Conservation (phyloP, 53 echinoderm and acorn worm genomes). For the Arbacia lixula region DNA sequence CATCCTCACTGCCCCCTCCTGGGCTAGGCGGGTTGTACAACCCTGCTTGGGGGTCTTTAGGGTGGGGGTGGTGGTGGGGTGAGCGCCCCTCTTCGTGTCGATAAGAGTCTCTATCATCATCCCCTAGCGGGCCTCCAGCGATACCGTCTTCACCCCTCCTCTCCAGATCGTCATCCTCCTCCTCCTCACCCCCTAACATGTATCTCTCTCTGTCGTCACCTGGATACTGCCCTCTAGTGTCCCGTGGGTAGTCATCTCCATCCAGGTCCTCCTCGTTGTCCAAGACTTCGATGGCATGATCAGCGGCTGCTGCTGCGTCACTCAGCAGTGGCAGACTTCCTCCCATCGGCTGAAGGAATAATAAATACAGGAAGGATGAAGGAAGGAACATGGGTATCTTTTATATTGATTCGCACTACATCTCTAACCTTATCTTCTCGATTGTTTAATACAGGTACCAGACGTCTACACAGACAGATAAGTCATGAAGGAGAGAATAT, state of each 20-base stretch:
- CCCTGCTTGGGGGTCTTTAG: too few species aligned
- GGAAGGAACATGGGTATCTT: too few species aligned
- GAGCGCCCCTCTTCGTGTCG: background rate
- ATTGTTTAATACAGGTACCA: too few species aligned
- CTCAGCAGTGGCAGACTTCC: conserved; percentile 77
- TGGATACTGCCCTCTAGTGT: conserved; percentile 48
- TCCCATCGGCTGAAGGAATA: conserved; percentile 46
- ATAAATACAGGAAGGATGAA: too few species aligned
- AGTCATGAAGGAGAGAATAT: too few species aligned
- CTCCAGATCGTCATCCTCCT: conserved; percentile 1
- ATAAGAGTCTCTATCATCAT: conserved; percentile 38
- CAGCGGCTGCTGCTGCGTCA: conserved; percentile 65
- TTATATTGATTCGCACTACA: too few species aligned
- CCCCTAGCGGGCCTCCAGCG: conserved; percentile 25
- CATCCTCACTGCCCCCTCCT: background rate
- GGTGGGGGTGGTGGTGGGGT: too few species aligned
- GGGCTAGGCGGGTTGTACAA: conserved; percentile 7
- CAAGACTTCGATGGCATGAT: conserved; percentile 46
- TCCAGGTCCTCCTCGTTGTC: conserved; percentile 51
- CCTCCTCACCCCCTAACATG: conserved; percentile 13
- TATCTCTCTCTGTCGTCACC: conserved; percentile 49
- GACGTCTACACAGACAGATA: too few species aligned
- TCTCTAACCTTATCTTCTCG: too few species aligned
- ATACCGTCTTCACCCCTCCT: conserved; percentile 15
- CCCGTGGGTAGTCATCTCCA: conserved; percentile 58